Evolutionary conservation across 2,797 vertebrate genomes (phyloP).

Genomic region (Manis pentadactyla): DNA sequence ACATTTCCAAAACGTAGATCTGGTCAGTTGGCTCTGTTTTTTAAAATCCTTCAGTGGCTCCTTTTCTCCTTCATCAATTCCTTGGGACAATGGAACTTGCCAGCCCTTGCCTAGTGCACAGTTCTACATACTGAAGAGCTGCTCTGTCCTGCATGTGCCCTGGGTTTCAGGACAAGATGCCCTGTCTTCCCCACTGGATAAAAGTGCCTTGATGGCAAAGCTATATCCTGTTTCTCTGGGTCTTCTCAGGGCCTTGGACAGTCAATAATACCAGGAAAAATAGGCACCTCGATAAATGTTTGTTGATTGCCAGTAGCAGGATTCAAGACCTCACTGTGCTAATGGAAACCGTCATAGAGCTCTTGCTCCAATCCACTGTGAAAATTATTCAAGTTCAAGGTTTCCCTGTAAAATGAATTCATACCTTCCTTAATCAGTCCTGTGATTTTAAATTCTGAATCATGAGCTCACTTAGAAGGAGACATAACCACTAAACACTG

Average conservation of each 20-base stretch:
- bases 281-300: not conserved
- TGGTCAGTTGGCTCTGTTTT: not conserved
- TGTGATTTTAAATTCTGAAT: constrained; percentile 73
- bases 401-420: constrained; percentile 59
- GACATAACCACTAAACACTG: constrained; percentile 55
- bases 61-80: not conserved
- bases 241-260: not conserved
- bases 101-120: not conserved
- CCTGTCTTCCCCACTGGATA: not conserved
- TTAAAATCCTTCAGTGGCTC: not conserved
- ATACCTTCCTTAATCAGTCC: constrained; percentile 63
- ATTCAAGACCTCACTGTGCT: not conserved
- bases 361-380: not conserved
- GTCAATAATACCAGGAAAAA: not conserved
- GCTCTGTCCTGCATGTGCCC: not conserved
- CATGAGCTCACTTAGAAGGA: constrained; percentile 62
- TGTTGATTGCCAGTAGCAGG: not conserved
- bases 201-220: not conserved
- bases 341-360: not conserved
- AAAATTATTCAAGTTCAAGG: constrained; percentile 43
- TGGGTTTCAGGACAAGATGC: not conserved
- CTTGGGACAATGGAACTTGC: no score
- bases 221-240: not conserved
- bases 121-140: not conserved
- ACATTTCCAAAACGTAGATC: not conserved